Evolutionary conservation across 2,797 vertebrate genomes (phyloP), one percentile per base, ranked within the genome.

Genomic region (Spatula clypeata): DNA sequence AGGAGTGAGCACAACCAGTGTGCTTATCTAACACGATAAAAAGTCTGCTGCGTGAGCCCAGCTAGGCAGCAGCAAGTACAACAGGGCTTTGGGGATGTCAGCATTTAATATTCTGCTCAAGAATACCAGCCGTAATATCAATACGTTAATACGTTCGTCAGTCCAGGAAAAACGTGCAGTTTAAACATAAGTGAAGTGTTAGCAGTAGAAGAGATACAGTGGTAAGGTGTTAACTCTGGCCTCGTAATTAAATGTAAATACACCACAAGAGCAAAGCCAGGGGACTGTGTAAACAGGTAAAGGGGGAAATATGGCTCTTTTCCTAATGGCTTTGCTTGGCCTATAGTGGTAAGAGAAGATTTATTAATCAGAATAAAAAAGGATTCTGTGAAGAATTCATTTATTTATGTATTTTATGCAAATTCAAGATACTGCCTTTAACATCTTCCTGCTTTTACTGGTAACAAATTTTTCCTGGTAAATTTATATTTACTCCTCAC

Each of bases 371-470:
- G n/a, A 54, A 79, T 58, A 45, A 67, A 91, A 79, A 51, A 34
- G 40, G 42, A 57, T 90, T 90, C 53, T 11, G 13, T 16, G 13
- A 88, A 74, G 71, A 74, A 58, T 62, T 79, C 21, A 40, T 66
- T 77, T 77, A 57, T 81, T 77, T 55, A 74, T 13, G 29, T n/a
- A 40, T 79, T 82, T 92, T 81, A 73, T 44, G 62, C 29, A 82
- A 86, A 74, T 65, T 26, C 49, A 72, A 61, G 45, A 15, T 65
- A 13, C 11, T 85, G 36, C 32, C 36, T 95, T 91, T 6, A 16
- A 79, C 49, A 67, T 61, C 61, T 79, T 93, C 38, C 74, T 93
- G 83, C 67, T 89, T 49, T 79, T 79, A 27, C 55, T 76, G 90
- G 55, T 58, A 70, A 74, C 66, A 64, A 60, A 47, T 29, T 31